These are phyloP conservation scores for Diaprepes abbreviatus DNA, from an alignment of 2,888 invertebrate species.

Conservation along the genomic window DNA sequence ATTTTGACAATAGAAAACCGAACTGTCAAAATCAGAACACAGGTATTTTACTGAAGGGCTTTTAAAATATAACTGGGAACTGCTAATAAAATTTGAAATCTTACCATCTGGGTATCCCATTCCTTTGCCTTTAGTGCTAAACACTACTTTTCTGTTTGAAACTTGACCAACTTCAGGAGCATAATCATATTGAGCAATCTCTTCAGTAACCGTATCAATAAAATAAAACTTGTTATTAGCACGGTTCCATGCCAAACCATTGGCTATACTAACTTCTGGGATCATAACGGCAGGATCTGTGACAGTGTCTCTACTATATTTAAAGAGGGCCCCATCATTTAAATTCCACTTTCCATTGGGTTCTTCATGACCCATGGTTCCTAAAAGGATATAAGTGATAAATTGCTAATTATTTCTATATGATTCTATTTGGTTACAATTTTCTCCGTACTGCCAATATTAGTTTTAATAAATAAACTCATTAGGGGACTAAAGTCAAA, in stretches of 20 bases:
- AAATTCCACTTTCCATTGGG: constrained; percentile 63
- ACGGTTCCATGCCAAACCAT: constrained; percentile 83
- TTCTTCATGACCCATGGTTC: constrained; percentile 74
- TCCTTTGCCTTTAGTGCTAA: constrained; percentile 54
- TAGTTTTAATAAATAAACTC: too few species aligned
- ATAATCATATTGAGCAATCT: constrained; percentile 79
- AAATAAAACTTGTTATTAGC: constrained; percentile 81
- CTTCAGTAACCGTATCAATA: constrained; percentile 78
- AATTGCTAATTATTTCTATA: too few species aligned
- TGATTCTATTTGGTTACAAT: too few species aligned
- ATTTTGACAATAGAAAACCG: too few species aligned
- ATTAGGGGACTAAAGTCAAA: too few species aligned
- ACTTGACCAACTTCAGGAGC: constrained; percentile 71
- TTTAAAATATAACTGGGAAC: too few species aligned
- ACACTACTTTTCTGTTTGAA: constrained; percentile 56
- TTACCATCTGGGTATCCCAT: constrained; percentile 52
- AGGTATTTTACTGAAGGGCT: too few species aligned
- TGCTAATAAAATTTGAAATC: too few species aligned
- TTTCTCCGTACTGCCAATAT: too few species aligned
- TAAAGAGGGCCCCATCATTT: constrained; percentile 73
- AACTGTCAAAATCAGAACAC: too few species aligned
- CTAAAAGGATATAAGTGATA: too few species aligned
- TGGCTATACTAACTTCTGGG: constrained; percentile 75
- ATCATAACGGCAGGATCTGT: constrained; percentile 55
- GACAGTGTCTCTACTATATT: constrained; percentile 65